These are phyloP conservation scores for Crotalus horridus DNA, from an alignment of 2,113 vertebrate species.

Conservation along the genomic window DNA sequence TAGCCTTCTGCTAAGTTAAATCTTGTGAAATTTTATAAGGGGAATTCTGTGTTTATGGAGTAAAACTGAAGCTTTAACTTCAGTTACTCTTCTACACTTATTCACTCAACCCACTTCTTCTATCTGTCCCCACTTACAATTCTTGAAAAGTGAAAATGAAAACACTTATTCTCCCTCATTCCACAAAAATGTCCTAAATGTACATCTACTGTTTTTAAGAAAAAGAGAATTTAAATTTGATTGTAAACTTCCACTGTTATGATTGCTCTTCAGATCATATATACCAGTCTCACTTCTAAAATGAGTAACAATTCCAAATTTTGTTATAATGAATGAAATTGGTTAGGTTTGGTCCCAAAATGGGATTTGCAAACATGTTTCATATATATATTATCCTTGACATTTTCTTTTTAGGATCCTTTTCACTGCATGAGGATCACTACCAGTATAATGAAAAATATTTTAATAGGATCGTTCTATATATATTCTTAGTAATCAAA, in stretches of 20 bases:
- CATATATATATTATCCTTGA: slow-evolving; percentile 31
- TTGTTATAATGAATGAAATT: background rate
- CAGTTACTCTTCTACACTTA: background rate
- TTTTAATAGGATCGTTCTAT: slow-evolving; percentile 55
- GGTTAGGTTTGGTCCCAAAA: background rate
- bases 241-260: background rate
- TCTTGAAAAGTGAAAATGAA: background rate
- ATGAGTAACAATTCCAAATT: background rate
- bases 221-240: background rate
- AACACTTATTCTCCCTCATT: background rate
- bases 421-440: slow-evolving; percentile 40
- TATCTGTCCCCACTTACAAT: background rate
- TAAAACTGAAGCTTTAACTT: background rate
- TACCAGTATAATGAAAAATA: slow-evolving; percentile 39
- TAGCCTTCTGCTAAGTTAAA: background rate
- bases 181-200: background rate
- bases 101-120: background rate
- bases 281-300: background rate
- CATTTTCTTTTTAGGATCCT: slow-evolving; percentile 37
- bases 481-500: slow-evolving; percentile 64
- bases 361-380: background rate
- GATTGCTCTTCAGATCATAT: background rate
- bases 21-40: background rate
- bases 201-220: background rate
- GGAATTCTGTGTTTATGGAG: background rate